A percentile compares a stretch with the other conserved stretches of the same genome.
Evolutionary conservation across 2,113 vertebrate species (phyloP).

Genomic region (Montifringilla adamsi): DNA sequence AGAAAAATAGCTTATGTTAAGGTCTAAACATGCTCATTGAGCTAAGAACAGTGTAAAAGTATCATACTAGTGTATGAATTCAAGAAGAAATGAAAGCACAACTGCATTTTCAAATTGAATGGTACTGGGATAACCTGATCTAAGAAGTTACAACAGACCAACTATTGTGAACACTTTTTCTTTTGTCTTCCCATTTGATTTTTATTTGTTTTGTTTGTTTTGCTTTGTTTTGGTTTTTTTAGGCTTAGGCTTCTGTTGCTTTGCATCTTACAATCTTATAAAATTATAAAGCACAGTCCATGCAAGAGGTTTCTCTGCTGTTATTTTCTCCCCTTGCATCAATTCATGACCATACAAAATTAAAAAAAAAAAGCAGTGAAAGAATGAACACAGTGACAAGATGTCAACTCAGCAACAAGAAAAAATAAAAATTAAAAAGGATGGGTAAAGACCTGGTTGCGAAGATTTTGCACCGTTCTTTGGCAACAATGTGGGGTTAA

Average conservation of each 20-base stretch:
- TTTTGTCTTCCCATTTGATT: background rate
- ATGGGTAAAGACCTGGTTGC: background rate
- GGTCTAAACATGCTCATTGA: constrained; percentile 82
- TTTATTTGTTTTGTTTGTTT: background rate
- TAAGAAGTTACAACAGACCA: constrained; percentile 51
- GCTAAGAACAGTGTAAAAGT: constrained; percentile 81
- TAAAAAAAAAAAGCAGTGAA: background rate
- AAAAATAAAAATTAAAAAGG: background rate
- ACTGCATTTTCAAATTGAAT: constrained; percentile 62
- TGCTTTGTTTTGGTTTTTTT: background rate
- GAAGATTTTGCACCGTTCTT: background rate
- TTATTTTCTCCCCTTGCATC: background rate
- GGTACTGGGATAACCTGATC: constrained; percentile 53
- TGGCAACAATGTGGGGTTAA: background rate
- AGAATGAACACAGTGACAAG: background rate
- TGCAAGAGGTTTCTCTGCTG: background rate
- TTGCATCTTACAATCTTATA: background rate
- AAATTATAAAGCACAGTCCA: background rate
- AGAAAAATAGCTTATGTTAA: constrained; percentile 86
- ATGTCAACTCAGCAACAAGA: background rate
- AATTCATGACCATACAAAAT: background rate
- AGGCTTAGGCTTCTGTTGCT: background rate
- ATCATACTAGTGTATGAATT: constrained; percentile 81
- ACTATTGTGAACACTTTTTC: constrained; percentile 23
- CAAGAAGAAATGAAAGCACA: constrained; percentile 70